Evolutionary conservation across 2,797 vertebrate genomes (phyloP), one percentile per base, ranked within the genome.

Genomic region (Forpus xanthops): DNA sequence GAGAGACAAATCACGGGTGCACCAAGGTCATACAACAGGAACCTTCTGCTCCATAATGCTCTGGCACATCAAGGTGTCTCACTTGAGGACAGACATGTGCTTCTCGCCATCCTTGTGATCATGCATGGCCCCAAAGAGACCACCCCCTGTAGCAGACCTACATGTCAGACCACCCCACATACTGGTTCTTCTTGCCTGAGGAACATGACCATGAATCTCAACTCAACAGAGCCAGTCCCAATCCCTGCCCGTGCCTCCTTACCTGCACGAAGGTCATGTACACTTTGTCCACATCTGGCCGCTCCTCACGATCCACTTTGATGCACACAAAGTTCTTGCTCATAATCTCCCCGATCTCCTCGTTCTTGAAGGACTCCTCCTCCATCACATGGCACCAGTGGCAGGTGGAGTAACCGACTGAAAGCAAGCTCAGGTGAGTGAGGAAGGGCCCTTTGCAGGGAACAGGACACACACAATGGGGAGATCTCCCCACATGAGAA

Each of bases 341-440:
- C 64, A 99, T 98, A 73, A 99, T 98, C 55, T 95, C 98, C 52
- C 98, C 98, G 0, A 99, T 99, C 94, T 99, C 99, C 90, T 98
- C 98, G 8, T 98, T 98, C 97, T 98, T 98, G 76, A 99, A 99
- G 35, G 99, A 99, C 93, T 99, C 99, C 67, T 99, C 98, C 96
- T 99, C 99, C 99, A 99, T 99, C 73, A 99, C 98, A 5, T 99
- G 99, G 95, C 99, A 99, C 99, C 99, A 99, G 86, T 99, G 99
- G 87, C 99, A 99, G 20, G 99, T 99, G 7, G 99, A 99, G 93
- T 99, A 99, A 19, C 99, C 99, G 94, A 99, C 99, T 98, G 96
- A 45, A 97, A 97, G 16, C 23, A 84, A 93, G 68, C 23, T 60
- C 47, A 78, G 25, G 27, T 1, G 6, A 78, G 88, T 79, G 56